phyloP scores from a whole-genome alignment of 2,888 invertebrate species.

The Ormyrus thymus region DNA sequence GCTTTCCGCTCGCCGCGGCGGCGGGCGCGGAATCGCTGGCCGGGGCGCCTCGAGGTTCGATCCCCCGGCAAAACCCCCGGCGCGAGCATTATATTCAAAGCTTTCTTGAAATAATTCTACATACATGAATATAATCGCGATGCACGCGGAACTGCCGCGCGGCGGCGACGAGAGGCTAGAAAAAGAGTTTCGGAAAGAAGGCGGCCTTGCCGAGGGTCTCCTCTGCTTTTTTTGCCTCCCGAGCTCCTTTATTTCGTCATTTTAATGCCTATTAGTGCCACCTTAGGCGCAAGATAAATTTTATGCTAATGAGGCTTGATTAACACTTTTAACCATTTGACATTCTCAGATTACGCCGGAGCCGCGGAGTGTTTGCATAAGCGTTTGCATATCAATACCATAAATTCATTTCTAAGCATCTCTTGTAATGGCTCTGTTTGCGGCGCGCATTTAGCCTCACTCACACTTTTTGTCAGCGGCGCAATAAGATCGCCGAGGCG shows the following conservation, averaged over 20 bases:
- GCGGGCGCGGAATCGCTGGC: too few relatives aligned
- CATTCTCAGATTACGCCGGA: conserved; percentile 46
- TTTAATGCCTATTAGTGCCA: conserved; percentile 46
- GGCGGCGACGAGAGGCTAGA: not conserved
- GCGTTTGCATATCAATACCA: conserved; percentile 44
- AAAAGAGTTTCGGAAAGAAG: conserved; percentile 25
- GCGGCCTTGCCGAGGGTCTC: conserved; percentile 50
- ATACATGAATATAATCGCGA: conserved; percentile 59
- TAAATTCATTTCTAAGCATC: conserved; percentile 41
- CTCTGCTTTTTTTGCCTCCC: not conserved
- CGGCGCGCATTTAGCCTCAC: conserved; percentile 1
- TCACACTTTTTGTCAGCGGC: not conserved
- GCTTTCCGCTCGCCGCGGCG: conserved; percentile 44
- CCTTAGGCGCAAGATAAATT: conserved; percentile 42
- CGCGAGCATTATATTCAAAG: conserved; percentile 58
- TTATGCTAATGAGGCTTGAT: conserved; percentile 46
- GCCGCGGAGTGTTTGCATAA: conserved; percentile 40
- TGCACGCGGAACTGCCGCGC: not conserved
- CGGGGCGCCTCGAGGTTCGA: too few relatives aligned
- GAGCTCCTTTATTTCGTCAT: conserved; percentile 34
- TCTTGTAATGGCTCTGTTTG: conserved; percentile 40
- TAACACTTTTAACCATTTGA: conserved; percentile 47
- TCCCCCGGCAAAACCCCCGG: too few relatives aligned
- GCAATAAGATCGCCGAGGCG: too few relatives aligned
- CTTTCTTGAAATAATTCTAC: conserved; percentile 60